Base-by-base conservation (phyloP, 1,140 invertebrate species). In the Dendrolimus punctatus region DNA sequence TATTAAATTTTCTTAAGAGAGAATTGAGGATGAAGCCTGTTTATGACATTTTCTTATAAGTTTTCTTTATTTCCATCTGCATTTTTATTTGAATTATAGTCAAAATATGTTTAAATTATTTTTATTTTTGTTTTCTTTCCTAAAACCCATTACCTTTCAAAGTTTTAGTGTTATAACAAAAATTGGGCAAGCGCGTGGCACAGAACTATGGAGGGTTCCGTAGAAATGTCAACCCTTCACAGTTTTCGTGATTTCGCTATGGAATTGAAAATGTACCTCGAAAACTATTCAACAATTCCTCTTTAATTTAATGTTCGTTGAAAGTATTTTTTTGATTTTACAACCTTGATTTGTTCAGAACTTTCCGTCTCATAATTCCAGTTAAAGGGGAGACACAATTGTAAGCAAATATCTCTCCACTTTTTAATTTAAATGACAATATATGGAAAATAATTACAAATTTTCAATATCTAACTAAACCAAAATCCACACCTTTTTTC, bases 61-160 rank as follows among this genome's bases (percentile, higher is more conserved):
- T 77, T 83, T 78, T 76, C 72, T 69, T 85, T 80, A 80, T 85
- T 80, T 85, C 77, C 82, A 80, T 82, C 82, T 78, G 79, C 82
- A 85, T 85, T 85, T 82, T 81, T 85, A 82, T 82, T 51, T 85
- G 77, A 85, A 85, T 80, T 85, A 85, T 85, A 85, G 78, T 83
- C 79, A 85, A 83, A 85, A 83, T 85, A 85, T 79, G 82, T 85
- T 84, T 68, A 73, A 46, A 46, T 68, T 73, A 53, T 76, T 77
- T 79, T 82, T 75, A 65, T 76, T 84, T 82, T 81, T 73, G 58
- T 73, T 74, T 76, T 60, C 57, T 49, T 58, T 62, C 10, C 48
- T 10, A 9, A 45, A 46, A n/a, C 2, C 41, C 41, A 40, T 37
- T 42, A 38, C 39, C 46, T 39, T 23, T 23, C 1, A 23, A 23